Conservation (phyloP, 1,140 invertebrate species). For the Danaus plexippus region DNA sequence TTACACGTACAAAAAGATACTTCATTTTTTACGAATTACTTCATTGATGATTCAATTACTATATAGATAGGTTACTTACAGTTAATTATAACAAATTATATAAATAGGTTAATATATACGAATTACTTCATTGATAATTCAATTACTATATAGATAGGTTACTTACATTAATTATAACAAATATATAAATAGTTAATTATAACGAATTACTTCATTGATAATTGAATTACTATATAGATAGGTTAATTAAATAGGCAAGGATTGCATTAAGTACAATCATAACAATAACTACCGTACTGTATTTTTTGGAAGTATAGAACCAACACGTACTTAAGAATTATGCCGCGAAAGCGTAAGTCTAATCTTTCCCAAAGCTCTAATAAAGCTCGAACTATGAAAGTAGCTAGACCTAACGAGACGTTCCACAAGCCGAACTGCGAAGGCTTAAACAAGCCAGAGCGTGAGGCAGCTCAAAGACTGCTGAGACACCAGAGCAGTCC, state of each 20-base stretch:
- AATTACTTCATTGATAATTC: conserved; percentile 10
- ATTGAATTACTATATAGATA: conserved; percentile 14
- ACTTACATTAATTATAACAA: too few species aligned
- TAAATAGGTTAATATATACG: conserved; percentile 19
- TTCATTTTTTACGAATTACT: conserved; percentile 18
- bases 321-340: conserved; percentile 13
- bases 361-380: too few species aligned
- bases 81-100: conserved; percentile 20
- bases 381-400: not conserved
- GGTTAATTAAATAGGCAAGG: conserved; percentile 17
- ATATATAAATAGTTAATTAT: too few species aligned
- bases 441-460: conserved; percentile 27
- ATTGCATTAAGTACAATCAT: conserved; percentile 17
- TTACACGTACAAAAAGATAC: conserved; percentile 13
- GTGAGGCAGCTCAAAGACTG: not conserved
- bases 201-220: not conserved
- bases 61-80: conserved; percentile 18
- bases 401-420: conserved; percentile 24
- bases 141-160: too few species aligned
- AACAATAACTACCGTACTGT: conserved; percentile 26
- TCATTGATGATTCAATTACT: conserved; percentile 18
- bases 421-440: conserved; percentile 27
- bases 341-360: conserved; percentile 17
- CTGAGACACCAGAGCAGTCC: too few species aligned
- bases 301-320: conserved; percentile 27